Percentiles rank a stretch among this genome's conserved stretches.
These are phyloP conservation scores for Nemoura dubitans DNA, from an alignment of 2,888 invertebrate species.

Conservation along the genomic window DNA sequence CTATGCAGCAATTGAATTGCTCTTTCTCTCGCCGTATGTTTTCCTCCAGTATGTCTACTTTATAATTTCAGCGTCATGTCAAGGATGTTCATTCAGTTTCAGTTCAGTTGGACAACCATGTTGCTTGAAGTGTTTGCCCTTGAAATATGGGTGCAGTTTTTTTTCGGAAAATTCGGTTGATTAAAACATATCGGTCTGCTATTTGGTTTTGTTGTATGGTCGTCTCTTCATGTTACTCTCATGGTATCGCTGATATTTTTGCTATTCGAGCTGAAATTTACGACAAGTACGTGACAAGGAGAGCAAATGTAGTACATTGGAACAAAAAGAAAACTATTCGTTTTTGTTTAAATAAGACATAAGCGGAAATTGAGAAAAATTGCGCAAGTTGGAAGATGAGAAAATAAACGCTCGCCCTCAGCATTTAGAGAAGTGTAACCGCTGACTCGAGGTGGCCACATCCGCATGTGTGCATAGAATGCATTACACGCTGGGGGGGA, in stretches of 20 bases:
- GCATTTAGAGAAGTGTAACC: background rate
- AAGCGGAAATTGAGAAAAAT: slow-evolving; percentile 28
- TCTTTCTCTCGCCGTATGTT: too few relatives aligned
- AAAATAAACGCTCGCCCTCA: slow-evolving; percentile 33
- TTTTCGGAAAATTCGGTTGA: background rate
- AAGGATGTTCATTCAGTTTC: too few relatives aligned
- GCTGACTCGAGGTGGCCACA: background rate
- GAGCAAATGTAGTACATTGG: background rate
- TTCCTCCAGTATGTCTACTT: too few relatives aligned
- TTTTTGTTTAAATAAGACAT: slow-evolving; percentile 35
- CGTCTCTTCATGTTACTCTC: background rate
- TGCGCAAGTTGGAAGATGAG: slow-evolving; percentile 1
- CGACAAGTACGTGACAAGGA: slow-evolving; percentile 23
- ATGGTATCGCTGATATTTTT: background rate
- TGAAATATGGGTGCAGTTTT: too few relatives aligned
- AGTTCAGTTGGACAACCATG: too few relatives aligned
- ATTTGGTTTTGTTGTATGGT: background rate
- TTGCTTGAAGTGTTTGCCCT: too few relatives aligned
- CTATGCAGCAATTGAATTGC: too few relatives aligned
- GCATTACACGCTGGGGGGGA: background rate
- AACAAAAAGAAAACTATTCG: slow-evolving; percentile 13
- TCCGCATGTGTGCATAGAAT: background rate
- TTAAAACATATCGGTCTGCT: background rate
- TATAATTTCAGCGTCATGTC: too few relatives aligned
- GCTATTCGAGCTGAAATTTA: slow-evolving; percentile 8